These are phyloP conservation scores for Lichenostomus cassidix DNA, from an alignment of 2,113 vertebrate species.

Conservation along the genomic window DNA sequence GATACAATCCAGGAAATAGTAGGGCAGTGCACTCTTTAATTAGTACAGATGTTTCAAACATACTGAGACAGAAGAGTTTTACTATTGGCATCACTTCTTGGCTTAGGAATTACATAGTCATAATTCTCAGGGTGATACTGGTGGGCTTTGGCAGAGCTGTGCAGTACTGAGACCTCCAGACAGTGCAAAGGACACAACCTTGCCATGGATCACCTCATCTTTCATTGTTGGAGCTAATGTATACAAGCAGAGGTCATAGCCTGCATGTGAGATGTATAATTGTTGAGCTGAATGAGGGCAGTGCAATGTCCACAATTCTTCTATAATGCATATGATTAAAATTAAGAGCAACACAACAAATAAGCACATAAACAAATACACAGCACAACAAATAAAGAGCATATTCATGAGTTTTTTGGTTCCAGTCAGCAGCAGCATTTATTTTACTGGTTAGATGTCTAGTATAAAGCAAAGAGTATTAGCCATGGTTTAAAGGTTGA, in stretches of 20 bases:
- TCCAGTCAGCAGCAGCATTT: neutral
- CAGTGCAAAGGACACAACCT: neutral
- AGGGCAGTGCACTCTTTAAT: neutral
- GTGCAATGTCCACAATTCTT: neutral
- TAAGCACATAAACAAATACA: neutral
- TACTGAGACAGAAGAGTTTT: neutral
- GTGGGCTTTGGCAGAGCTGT: neutral
- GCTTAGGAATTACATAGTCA: neutral
- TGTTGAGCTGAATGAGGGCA: neutral
- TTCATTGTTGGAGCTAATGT: neutral
- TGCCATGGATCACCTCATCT: neutral
- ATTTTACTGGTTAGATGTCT: neutral
- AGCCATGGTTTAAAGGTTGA: neutral
- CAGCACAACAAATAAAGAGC: neutral
- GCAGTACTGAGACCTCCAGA: neutral
- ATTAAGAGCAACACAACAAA: neutral
- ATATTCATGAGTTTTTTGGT: neutral
- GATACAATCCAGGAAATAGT: neutral
- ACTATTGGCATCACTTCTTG: neutral
- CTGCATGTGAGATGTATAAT: neutral
- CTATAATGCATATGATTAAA: neutral
- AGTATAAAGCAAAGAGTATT: neutral
- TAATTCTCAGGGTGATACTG: neutral
- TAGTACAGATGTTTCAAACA: neutral
- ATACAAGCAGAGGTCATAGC: constrained; percentile 13